A percentile compares a stretch with the other conserved stretches of the same genome.
Conservation (phyloP, 2,888 invertebrate genomes). For the Orchestes rusci region DNA sequence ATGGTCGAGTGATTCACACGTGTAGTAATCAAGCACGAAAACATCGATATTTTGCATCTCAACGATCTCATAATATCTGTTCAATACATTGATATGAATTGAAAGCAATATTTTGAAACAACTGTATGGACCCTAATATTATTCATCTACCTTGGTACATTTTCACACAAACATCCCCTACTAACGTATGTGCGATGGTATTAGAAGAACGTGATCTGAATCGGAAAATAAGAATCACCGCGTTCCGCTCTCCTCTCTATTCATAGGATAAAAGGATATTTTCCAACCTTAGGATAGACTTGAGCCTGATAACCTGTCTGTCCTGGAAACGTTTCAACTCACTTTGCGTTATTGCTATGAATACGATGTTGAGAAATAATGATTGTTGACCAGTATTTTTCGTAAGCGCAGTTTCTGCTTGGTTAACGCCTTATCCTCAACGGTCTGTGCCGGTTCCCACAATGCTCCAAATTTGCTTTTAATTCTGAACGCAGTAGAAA, state of each 20-base stretch:
- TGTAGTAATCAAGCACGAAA: too few relatives aligned
- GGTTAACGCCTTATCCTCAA: constrained; percentile 16
- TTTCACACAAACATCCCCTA: constrained; percentile 39
- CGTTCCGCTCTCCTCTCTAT: constrained; percentile 31
- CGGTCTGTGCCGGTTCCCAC: constrained; percentile 20
- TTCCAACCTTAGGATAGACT: constrained; percentile 27
- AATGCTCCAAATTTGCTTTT: constrained; percentile 28
- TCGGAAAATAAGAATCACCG: constrained; percentile 43
- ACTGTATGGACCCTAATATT: not conserved
- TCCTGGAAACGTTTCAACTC: constrained; percentile 20
- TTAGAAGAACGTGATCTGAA: constrained; percentile 43
- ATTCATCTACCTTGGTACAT: constrained; percentile 17
- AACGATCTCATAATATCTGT: too few relatives aligned
- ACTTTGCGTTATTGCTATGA: constrained; percentile 11
- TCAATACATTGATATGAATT: not conserved
- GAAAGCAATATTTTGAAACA: not conserved
- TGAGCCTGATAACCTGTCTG: constrained; percentile 26
- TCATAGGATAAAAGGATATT: constrained; percentile 31
- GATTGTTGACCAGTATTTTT: too few relatives aligned
- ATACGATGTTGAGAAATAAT: too few relatives aligned
- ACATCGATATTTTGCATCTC: too few relatives aligned
- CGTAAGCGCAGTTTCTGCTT: constrained; percentile 10
- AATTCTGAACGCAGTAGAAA: constrained; percentile 27
- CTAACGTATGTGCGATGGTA: constrained; percentile 43
- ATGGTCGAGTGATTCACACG: too few relatives aligned